A percentile compares a stretch with the other conserved stretches of the same genome.
phyloP scores from a whole-genome alignment of 1,140 invertebrate species.

The Melanaphis sacchari region DNA sequence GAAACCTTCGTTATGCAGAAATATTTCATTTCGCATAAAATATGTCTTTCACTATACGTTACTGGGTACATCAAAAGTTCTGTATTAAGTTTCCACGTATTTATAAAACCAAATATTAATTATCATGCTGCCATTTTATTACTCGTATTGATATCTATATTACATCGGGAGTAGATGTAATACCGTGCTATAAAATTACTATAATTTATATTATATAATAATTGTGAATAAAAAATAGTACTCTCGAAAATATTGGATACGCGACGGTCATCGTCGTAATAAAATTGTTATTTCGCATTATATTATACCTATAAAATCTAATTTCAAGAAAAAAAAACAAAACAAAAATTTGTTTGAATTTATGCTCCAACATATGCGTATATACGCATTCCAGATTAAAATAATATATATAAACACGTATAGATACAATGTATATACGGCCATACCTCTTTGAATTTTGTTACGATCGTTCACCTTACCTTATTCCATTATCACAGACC shows the following conservation, averaged over 20 bases:
- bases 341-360: not conserved
- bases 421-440: not conserved
- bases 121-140: not conserved
- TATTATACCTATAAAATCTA: not conserved
- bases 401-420: not conserved
- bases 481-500: constrained; percentile 34
- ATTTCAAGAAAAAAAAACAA: not conserved
- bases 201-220: too few relatives aligned
- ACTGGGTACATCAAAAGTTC: not conserved
- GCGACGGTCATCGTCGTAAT: not conserved
- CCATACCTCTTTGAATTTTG: not conserved
- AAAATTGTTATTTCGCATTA: not conserved
- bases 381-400: not conserved
- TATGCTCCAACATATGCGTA: not conserved
- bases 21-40: not conserved
- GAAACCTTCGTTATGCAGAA: not conserved
- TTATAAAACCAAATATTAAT: not conserved
- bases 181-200: too few relatives aligned
- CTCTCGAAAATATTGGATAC: not conserved
- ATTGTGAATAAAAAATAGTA: not conserved
- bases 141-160: not conserved
- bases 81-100: not conserved
- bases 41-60: not conserved
- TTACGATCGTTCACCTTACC: not conserved
- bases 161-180: not conserved